Percentiles rank a stretch among this genome's conserved stretches.
Evolutionary conservation across 2,797 vertebrate species (phyloP).

Genomic region (Sebastes trivittatus): DNA sequence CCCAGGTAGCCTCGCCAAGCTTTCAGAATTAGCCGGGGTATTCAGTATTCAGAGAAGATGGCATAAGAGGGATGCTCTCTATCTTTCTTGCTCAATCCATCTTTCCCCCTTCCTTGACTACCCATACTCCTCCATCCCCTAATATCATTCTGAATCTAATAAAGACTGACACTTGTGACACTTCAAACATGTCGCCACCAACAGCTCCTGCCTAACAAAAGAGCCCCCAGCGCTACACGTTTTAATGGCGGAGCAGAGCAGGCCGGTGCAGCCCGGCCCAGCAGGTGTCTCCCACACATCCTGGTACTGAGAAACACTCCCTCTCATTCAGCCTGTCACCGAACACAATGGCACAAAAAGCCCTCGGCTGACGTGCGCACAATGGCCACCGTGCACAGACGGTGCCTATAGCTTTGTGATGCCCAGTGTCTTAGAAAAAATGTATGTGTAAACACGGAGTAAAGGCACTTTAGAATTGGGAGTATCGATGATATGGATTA

Average conservation of each 20-base stretch:
- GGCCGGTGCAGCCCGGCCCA: slow-evolving; percentile 89
- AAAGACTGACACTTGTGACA: slow-evolving; percentile 92
- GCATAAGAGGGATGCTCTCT: slow-evolving; percentile 3
- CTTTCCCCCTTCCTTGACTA: slow-evolving; percentile 27
- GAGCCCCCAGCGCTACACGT: slow-evolving; percentile 84
- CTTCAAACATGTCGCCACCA: slow-evolving; percentile 90
- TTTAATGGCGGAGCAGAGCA: slow-evolving; percentile 86
- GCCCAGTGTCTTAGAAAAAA: slow-evolving; percentile 57
- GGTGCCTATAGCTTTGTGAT: slow-evolving; percentile 64
- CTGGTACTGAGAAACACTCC: slow-evolving; percentile 91
- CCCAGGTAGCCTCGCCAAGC: slow-evolving; percentile 63
- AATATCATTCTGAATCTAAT: slow-evolving; percentile 87
- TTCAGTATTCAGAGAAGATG: slow-evolving; percentile 31
- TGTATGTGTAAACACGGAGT: slow-evolving; percentile 65
- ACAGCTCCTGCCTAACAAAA: slow-evolving; percentile 89
- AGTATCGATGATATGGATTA: slow-evolving; percentile 24
- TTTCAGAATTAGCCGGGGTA: slow-evolving; percentile 37
- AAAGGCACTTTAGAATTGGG: slow-evolving; percentile 31
- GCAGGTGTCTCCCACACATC: slow-evolving; percentile 93
- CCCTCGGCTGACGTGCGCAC: slow-evolving; percentile 78
- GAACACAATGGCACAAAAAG: slow-evolving; percentile 89
- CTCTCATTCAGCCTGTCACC: slow-evolving; percentile 92
- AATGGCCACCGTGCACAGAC: slow-evolving; percentile 83
- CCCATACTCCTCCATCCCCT: slow-evolving; percentile 55
- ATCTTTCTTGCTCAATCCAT: slow-evolving; percentile 26